phyloP scores from a whole-genome alignment of 2,888 invertebrate species.

The Drosophila hawaiiensis region DNA sequence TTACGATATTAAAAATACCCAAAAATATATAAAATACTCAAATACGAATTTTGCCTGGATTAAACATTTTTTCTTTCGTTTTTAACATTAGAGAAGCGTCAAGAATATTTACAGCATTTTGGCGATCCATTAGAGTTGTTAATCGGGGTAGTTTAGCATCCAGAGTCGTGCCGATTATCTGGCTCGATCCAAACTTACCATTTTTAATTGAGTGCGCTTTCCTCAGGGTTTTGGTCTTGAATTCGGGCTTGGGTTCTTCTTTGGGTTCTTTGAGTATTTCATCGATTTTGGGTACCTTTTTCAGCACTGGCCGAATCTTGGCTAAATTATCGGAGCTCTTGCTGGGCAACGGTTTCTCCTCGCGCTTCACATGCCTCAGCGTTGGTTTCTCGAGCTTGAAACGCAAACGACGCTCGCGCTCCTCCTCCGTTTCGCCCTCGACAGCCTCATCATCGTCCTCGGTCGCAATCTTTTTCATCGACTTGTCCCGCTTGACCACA shows the following conservation, averaged over 20 bases:
- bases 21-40: constrained; percentile 2
- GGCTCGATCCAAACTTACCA: constrained; percentile 75
- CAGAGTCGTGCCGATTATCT: constrained; percentile 33
- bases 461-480: constrained; percentile 82
- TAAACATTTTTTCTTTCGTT: constrained; percentile 3
- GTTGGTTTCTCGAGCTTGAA: constrained; percentile 84
- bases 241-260: constrained; percentile 83
- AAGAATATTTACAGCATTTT: constrained; percentile 67
- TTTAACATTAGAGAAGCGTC: constrained; percentile 62
- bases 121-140: constrained; percentile 69
- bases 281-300: constrained; percentile 84
- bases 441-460: constrained; percentile 81
- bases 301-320: constrained; percentile 84
- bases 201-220: constrained; percentile 83
- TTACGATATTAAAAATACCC: constrained; percentile 12
- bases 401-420: constrained; percentile 81
- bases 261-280: constrained; percentile 82
- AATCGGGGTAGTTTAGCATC: constrained; percentile 63
- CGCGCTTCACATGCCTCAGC: constrained; percentile 84
- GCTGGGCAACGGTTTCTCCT: constrained; percentile 83
- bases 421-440: constrained; percentile 83
- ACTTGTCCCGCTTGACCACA: constrained; percentile 83
- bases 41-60: constrained; percentile 15
- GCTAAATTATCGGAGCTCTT: constrained; percentile 83
- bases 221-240: constrained; percentile 84